Percentiles rank a stretch among this genome's conserved stretches.
phyloP scores from a whole-genome alignment of 1,140 invertebrate species.

The Nebria ingens region DNA sequence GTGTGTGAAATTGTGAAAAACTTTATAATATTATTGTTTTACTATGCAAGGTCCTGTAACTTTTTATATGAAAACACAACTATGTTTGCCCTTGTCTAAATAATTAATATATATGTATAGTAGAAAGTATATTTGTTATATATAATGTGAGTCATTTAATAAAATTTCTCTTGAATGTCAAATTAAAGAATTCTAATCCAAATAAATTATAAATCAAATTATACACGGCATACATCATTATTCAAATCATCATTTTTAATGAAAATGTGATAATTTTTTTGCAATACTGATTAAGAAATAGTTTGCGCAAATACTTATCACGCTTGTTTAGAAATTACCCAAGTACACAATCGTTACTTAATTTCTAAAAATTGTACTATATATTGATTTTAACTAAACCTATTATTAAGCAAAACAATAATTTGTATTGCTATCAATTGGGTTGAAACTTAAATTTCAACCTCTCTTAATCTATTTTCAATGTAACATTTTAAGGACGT shows the following conservation, averaged over 20 bases:
- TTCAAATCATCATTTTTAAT: too few relatives aligned
- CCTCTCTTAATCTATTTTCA: too few relatives aligned
- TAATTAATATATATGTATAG: too few relatives aligned
- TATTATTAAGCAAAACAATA: too few relatives aligned
- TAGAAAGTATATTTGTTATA: not conserved
- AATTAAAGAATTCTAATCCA: not conserved
- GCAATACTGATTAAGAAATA: too few relatives aligned
- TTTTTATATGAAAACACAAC: not conserved
- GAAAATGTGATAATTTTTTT: not conserved
- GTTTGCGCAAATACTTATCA: too few relatives aligned
- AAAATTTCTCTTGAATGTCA: not conserved
- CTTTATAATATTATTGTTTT: not conserved
- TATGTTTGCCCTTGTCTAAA: not conserved
- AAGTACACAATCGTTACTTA: too few relatives aligned
- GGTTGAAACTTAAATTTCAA: too few relatives aligned
- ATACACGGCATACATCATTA: not conserved
- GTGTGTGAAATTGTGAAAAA: not conserved
- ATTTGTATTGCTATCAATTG: too few relatives aligned
- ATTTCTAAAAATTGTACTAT: too few relatives aligned
- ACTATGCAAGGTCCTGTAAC: not conserved
- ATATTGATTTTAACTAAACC: too few relatives aligned
- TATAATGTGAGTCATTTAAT: not conserved
- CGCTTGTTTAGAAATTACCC: too few relatives aligned
- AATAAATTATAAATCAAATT: not conserved
- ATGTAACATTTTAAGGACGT: not conserved